Base-by-base conservation (phyloP, 2,797 vertebrate species). In the Hydrocynus forskahlii region DNA sequence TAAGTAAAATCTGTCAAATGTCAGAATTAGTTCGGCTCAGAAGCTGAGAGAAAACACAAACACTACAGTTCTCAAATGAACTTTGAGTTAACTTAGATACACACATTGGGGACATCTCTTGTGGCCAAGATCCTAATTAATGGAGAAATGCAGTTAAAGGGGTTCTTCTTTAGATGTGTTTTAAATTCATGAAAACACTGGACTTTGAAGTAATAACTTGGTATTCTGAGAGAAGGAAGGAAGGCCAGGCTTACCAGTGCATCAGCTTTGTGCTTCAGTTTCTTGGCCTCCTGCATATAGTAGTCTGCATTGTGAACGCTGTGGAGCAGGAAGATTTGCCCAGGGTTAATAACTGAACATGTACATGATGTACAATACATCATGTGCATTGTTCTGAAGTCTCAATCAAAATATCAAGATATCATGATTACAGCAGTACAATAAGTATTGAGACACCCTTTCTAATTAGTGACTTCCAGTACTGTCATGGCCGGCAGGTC, bases 211-310 rank as follows among this genome's bases (percentile, higher is more conserved):
- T 57, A 57, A 57, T 38, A 19, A 16, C 25, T 54, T n/a, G 8
- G 29, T 2, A 19, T 57, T 10, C 5, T 13, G 0, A 25, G 21
- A 60, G 57, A 45, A 19, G 81, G 9, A 80, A 55, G 66, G 29
- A 66, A 21, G 48, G 38, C 17, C 7, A 6, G 29, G 5, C 95
- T 83, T 95, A 99, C 97, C 97, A 99, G 87, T 76, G 97, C 97
- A 68, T 99, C 97, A 35, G 97, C 97, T 93, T 98, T 98, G 94
- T 99, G 97, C 92, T 99, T 99, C 80, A 98, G 91, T 87, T 96
- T 96, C 95, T 99, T 99, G 86, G 97, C 97, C 83, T 99, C 97
- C 89, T 99, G 97, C 97, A 98, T 99, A 90, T 98, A 97, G 93
- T 95, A 96, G 92, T 99, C 97, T 9, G 97, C 97, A 85, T 94